Base-by-base conservation (phyloP, 2,888 invertebrate species). In the Eilema griseolum region DNA sequence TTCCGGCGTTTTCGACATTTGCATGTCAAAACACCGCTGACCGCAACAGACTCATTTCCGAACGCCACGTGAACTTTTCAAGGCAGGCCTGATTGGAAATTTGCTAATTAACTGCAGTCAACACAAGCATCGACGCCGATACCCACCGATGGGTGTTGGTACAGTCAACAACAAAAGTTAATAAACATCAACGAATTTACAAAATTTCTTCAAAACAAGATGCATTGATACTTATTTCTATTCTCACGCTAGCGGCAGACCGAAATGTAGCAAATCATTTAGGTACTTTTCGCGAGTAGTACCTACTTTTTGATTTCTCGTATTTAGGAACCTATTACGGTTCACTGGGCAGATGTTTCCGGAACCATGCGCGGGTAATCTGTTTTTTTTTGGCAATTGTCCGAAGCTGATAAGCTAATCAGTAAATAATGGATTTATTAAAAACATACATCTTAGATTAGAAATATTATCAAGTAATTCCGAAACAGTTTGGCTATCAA, bases 1-100 rank as follows among this genome's bases (percentile, higher is more conserved):
- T 74, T 73, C 71, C 76, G 71, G 71, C 72, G 70, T 73, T 75
- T 76, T 79, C 84, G 85, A 82, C 88, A 91, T 90, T 91, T 90
- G 89, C 92, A 91, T 92, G 90, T 91, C 90, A 91, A 91, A 91
- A 89, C 88, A 84, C 83, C 78, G 86, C 85, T 86, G 86, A 89
- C 90, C 89, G 88, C 89, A 89, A 90, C 91, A 88, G 82, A 84
- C 87, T 90, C 88, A 90, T 92, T 92, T 92, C 88, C 90, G 88
- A 87, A 83, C 82, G 82, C 76, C 75, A 84, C 76, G 81, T 83
- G 75, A 85, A 87, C 81, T 86, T 88, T 88, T 83, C 86, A 82
- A 80, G 82, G 82, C 84, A 89, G 84, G 64, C 84, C 83, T 83
- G 83, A 71, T 75, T 70, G 72, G 74, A 76, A 84, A 80, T 71